Percentiles rank a stretch among this genome's conserved stretches.
Evolutionary conservation across 2,888 invertebrate species (phyloP).

Genomic region (Caenorhabditis drosophilae): DNA sequence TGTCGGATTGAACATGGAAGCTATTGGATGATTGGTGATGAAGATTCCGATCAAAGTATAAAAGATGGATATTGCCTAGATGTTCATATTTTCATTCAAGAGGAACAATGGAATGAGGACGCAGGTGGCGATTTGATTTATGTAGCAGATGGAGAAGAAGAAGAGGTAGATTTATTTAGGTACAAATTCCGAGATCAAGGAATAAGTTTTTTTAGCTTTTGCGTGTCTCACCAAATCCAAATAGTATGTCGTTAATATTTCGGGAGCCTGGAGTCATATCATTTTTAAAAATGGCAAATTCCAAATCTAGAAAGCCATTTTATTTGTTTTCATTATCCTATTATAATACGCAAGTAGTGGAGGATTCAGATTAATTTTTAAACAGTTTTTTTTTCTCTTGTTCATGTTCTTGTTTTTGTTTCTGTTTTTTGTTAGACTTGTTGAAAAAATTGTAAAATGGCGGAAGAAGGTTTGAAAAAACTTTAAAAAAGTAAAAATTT

Average conservation of each 20-base stretch:
- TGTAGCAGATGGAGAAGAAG: conserved; percentile 51
- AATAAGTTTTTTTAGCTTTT: conserved; percentile 45
- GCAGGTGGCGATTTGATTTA: conserved; percentile 59
- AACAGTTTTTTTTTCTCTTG: neutral
- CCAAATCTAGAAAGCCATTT: conserved; percentile 32
- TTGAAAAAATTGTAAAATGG: neutral
- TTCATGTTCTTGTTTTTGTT: neutral
- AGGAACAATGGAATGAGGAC: conserved; percentile 40
- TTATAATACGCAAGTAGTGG: conserved; percentile 40
- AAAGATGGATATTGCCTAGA: conserved; percentile 44
- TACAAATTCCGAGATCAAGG: neutral
- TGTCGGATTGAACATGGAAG: conserved; percentile 48
- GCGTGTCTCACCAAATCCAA: conserved; percentile 49
- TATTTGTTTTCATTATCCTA: conserved; percentile 41
- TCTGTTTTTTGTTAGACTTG: neutral
- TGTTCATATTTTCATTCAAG: conserved; percentile 53
- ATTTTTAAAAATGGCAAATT: conserved; percentile 63
- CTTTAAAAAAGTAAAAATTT: neutral
- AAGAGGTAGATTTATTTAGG: conserved; percentile 45
- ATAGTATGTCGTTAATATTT: conserved; percentile 54
- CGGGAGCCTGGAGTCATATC: conserved; percentile 60
- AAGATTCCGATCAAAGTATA: conserved; percentile 38
- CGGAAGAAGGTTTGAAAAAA: neutral
- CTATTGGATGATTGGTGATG: conserved; percentile 57
- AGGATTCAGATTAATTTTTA: conserved; percentile 3